Evolutionary conservation across 2,888 invertebrate species (phyloP).

Genomic region (Lordiphosa fenestrarum): DNA sequence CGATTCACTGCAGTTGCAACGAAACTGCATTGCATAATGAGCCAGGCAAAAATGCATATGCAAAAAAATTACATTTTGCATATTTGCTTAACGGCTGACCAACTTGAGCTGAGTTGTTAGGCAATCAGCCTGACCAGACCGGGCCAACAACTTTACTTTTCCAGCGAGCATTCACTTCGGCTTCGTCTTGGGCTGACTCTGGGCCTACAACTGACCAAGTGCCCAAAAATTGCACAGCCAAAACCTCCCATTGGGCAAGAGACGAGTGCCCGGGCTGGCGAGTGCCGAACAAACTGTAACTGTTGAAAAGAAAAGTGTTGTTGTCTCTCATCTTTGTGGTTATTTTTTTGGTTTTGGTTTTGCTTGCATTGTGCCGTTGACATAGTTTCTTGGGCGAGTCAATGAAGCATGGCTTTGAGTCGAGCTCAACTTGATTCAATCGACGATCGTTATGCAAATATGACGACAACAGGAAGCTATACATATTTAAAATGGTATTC

Average conservation of each 20-base stretch:
- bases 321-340: constrained; percentile 21
- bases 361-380: constrained; percentile 52
- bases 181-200: constrained; percentile 6
- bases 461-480: constrained; percentile 28
- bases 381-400: constrained; percentile 45
- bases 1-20: constrained; percentile 14
- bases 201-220: constrained; percentile 30
- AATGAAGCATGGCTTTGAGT: constrained; percentile 32
- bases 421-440: constrained; percentile 15
- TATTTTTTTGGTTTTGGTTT: constrained; percentile 31
- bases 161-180: constrained; percentile 40
- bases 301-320: constrained; percentile 57
- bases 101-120: constrained; percentile 42
- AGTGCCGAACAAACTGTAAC: constrained; percentile 26
- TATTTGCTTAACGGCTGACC: constrained; percentile 51
- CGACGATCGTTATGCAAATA: constrained; percentile 34
- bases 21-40: constrained; percentile 47
- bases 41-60: constrained; percentile 28
- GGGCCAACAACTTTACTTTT: constrained; percentile 27
- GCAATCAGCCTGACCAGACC: constrained; percentile 43
- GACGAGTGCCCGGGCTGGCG: constrained; percentile 23
- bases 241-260: constrained; percentile 44
- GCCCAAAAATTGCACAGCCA: constrained; percentile 34
- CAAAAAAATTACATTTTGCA: constrained; percentile 33
- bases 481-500: constrained; percentile 15